phyloP scores from a whole-genome alignment of 1,140 invertebrate species.

The Pseudomyrmex gracilis region DNA sequence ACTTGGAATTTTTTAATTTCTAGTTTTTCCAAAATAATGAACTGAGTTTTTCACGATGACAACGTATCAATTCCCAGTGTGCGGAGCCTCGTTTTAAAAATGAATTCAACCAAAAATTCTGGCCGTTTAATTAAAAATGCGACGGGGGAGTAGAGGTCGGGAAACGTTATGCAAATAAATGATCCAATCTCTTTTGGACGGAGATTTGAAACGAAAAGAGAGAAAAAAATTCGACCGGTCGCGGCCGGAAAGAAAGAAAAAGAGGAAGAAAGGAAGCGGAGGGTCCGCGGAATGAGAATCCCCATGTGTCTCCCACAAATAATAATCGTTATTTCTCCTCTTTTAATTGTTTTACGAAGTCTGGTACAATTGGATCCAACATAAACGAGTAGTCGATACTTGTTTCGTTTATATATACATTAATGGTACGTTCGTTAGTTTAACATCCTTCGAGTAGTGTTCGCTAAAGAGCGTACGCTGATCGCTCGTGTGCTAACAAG shows the following conservation, averaged over 20 bases:
- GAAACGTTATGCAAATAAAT: slow-evolving; percentile 34
- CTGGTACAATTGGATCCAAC: slow-evolving; percentile 77
- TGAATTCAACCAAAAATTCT: slow-evolving; percentile 19
- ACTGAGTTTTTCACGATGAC: background rate
- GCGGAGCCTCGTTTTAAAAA: background rate
- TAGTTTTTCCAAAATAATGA: too few relatives aligned
- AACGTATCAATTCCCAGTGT: background rate
- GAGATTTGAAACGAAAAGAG: background rate
- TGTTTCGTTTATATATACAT: slow-evolving; percentile 73
- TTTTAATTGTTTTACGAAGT: slow-evolving; percentile 76
- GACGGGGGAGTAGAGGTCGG: background rate
- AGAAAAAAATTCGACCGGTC: background rate
- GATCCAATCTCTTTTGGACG: slow-evolving; percentile 9
- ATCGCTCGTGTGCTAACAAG: slow-evolving; percentile 68
- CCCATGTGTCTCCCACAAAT: slow-evolving; percentile 64
- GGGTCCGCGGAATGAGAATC: slow-evolving; percentile 26
- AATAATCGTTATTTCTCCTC: slow-evolving; percentile 69
- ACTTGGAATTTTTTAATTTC: background rate
- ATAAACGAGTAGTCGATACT: slow-evolving; percentile 71
- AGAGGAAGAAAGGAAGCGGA: background rate
- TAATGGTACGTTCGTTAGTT: slow-evolving; percentile 70
- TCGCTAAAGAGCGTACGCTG: slow-evolving; percentile 64
- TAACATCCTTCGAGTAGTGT: slow-evolving; percentile 74
- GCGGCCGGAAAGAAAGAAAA: too few relatives aligned
- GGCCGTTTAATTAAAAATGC: slow-evolving; percentile 42